phyloP scores from a whole-genome alignment of 2,888 invertebrate genomes.

The Oeneis ivallda region DNA sequence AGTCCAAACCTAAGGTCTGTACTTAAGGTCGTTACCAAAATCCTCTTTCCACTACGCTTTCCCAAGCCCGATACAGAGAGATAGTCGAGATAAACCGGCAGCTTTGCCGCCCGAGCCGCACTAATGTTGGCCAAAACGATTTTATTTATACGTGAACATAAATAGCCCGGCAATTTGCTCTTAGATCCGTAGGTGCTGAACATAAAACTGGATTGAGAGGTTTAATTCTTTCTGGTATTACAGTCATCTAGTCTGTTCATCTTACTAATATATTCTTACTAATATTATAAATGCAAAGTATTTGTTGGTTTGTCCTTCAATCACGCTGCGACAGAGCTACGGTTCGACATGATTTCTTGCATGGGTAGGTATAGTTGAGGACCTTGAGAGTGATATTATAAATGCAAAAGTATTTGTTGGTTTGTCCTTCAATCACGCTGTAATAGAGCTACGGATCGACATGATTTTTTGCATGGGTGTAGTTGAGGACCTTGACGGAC shows the following conservation, averaged over 20 bases:
- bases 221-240: constrained; percentile 9
- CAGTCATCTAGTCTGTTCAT: neutral
- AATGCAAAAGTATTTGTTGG: too few species aligned
- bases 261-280: too few species aligned
- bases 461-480: too few species aligned
- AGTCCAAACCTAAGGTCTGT: constrained; percentile 3
- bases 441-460: too few species aligned
- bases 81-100: constrained; percentile 47
- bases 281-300: too few species aligned
- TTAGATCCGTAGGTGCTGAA: constrained; percentile 14
- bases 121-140: constrained; percentile 43
- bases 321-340: too few species aligned
- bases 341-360: too few species aligned
- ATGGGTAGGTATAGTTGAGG: too few species aligned
- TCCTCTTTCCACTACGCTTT: constrained; percentile 19
- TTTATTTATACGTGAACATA: constrained; percentile 42
- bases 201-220: constrained; percentile 12
- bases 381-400: too few species aligned
- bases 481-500: too few species aligned
- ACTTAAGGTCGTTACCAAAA: constrained; percentile 23
- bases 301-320: too few species aligned
- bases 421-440: too few species aligned
- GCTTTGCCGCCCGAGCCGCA: constrained; percentile 48
- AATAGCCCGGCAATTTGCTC: constrained; percentile 25
- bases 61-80: constrained; percentile 27